Percentiles rank a stretch among this genome's conserved stretches.
phyloP scores from a whole-genome alignment of 2,888 invertebrate species.

The Apocheima hispidaria region DNA sequence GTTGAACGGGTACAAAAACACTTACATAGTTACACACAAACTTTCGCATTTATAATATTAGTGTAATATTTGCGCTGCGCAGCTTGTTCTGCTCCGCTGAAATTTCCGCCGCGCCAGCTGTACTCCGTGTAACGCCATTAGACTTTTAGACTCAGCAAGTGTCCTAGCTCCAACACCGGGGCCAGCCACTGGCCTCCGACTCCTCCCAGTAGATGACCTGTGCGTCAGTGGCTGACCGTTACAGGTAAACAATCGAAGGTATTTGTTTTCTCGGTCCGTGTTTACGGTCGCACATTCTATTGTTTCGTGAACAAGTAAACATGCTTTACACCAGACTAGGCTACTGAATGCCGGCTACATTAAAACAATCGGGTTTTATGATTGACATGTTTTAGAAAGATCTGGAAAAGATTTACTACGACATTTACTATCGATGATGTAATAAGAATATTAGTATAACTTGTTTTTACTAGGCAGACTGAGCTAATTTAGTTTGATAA shows the following conservation, averaged over 20 bases:
- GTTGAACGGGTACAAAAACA: no score
- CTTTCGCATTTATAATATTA: no score
- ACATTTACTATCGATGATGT: constrained; percentile 3
- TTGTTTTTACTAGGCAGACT: no score
- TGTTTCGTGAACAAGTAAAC: constrained; percentile 31
- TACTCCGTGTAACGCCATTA: no score
- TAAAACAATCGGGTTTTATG: neutral
- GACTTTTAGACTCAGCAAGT: no score
- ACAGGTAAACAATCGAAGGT: constrained; percentile 14
- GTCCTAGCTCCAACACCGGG: neutral
- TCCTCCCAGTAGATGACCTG: neutral
- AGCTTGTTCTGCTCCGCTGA: no score
- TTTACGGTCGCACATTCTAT: constrained; percentile 40
- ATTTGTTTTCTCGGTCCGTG: constrained; percentile 30
- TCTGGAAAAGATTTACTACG: neutral
- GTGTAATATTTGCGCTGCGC: no score
- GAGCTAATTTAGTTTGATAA: no score
- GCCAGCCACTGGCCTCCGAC: neutral
- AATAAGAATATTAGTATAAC: no score
- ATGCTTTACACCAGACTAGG: constrained; percentile 1
- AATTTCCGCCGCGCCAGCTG: no score
- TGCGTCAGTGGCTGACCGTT: constrained; percentile 20
- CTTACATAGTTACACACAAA: no score
- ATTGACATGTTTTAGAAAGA: neutral
- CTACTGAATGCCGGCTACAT: neutral